Conservation (phyloP, 2,888 invertebrate species). For the Sphinx pinastri region DNA sequence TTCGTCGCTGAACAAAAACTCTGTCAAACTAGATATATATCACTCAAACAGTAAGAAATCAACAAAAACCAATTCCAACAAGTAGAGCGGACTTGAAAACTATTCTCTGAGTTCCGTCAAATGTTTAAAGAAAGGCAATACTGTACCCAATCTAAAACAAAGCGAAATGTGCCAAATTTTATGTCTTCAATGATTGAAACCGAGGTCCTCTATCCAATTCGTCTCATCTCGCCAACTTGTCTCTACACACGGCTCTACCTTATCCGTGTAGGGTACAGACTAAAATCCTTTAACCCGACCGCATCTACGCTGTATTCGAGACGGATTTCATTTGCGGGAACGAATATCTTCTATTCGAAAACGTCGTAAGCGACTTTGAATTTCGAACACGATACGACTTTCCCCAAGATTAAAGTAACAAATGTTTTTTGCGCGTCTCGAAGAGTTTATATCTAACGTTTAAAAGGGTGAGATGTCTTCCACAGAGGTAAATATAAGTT, state of each 20-base stretch:
- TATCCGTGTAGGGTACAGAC: conserved; percentile 31
- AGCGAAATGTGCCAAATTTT: conserved; percentile 36
- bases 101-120: conserved; percentile 10
- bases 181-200: conserved; percentile 41
- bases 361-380: conserved; percentile 14
- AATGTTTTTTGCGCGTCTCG: conserved; percentile 26
- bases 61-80: conserved; percentile 5
- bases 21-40: too few species aligned
- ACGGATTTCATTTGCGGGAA: conserved; percentile 25
- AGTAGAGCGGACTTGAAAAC: neutral
- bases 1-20: too few species aligned
- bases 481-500: conserved; percentile 31
- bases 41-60: neutral
- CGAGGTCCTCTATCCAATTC: conserved; percentile 30
- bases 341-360: neutral
- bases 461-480: conserved; percentile 22
- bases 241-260: conserved; percentile 9
- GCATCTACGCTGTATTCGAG: conserved; percentile 20
- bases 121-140: neutral
- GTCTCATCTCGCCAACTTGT: conserved; percentile 12
- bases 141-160: conserved; percentile 33
- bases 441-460: conserved; percentile 6
- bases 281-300: conserved; percentile 30
- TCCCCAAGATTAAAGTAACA: conserved; percentile 12
- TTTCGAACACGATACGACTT: neutral